phyloP scores from a whole-genome alignment of 2,113 vertebrate species.

The Ochotona princeps region DNA sequence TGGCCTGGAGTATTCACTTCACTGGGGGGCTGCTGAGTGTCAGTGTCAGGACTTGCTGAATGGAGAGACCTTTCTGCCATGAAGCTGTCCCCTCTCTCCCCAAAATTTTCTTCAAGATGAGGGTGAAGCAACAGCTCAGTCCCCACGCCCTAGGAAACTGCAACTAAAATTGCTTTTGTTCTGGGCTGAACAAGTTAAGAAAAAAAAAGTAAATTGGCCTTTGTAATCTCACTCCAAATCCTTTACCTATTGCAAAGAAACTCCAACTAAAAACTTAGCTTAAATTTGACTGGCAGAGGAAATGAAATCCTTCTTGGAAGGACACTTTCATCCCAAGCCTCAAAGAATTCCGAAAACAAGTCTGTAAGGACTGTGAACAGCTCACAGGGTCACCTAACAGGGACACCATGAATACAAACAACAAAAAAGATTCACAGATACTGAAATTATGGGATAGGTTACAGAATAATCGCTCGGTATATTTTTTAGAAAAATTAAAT shows the following conservation, averaged over 20 bases:
- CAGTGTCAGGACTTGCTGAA: not conserved
- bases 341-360: not conserved
- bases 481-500: not conserved
- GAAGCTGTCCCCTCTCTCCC: not conserved
- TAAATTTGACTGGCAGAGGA: not conserved
- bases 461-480: not conserved
- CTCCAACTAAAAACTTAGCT: not conserved
- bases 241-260: not conserved
- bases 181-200: not conserved
- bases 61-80: not conserved
- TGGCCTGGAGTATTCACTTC: not conserved
- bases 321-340: not conserved
- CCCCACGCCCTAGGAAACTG: not conserved
- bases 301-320: not conserved
- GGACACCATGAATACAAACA: not conserved
- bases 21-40: not conserved
- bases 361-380: not conserved
- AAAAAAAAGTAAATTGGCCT: not conserved
- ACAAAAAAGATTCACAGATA: not conserved
- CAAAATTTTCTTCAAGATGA: not conserved
- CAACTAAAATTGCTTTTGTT: not conserved
- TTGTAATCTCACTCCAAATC: not conserved
- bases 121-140: not conserved
- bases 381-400: not conserved
- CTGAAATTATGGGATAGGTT: not conserved